Evolutionary conservation across 23 tunicate species (phyloP), one percentile per base, ranked within the genome.

Genomic region (Oikopleura vanhoeffeni): DNA sequence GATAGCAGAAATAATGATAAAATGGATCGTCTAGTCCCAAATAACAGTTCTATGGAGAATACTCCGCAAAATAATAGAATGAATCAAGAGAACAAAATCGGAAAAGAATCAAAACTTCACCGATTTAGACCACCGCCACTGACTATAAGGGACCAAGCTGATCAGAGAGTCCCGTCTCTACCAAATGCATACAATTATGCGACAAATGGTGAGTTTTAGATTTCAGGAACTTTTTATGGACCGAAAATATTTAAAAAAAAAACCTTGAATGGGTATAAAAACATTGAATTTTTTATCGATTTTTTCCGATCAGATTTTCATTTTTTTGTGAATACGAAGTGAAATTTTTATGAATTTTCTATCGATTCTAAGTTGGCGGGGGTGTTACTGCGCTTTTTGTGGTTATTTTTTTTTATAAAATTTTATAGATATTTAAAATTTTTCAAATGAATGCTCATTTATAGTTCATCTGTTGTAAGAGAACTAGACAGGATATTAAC

Each of bases 81-180:
- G 64, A 49, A 49, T 8, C 13, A 49, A 49, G 64, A 49, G 64
- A 49, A 49, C 13, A 13, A 49, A 49, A 49, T n/a, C n/a, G n/a
- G n/a, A n/a, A n/a, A 13, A 24, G 64, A 49, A 49, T 49, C 64
- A 33, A 33, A 38, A 33, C 35, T 71, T 2, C 79, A 71, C 27
- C 79, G 79, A 28, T 71, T 71, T 32, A 33, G 79, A 4, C 79
- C 79, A 32, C 79, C 79, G 27, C 79, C 79, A 38, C 79, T 71
- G 34, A 32, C 34, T 2, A 18, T 71, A 24, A 30, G 79, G 32
- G 79, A 71, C 3, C 35, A 18, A 33, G 32, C 79, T 30, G 79
- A 71, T 71, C 79, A 71, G 32, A 33, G 79, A 71, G 79, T 71
- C 34, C 79, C 79, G 4, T 13, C 34, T 4, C 79, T 71, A 33